phyloP scores from a whole-genome alignment of 2,113 vertebrate genomes.

The Solea solea region DNA sequence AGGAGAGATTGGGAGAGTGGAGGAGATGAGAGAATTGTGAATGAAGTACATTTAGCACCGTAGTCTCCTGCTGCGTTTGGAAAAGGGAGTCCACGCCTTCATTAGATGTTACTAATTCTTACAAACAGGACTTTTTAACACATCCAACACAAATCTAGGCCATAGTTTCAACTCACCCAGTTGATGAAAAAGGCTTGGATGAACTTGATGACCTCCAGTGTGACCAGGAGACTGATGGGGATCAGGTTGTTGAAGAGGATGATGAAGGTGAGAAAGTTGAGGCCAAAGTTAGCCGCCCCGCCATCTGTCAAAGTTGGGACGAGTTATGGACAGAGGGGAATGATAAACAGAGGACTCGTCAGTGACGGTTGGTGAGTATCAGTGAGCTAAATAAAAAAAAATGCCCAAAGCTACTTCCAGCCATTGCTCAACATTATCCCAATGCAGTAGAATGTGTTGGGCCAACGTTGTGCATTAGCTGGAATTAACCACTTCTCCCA shows the following conservation, averaged over 20 bases:
- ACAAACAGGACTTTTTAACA: too few species aligned
- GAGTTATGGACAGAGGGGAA: constrained; percentile 68
- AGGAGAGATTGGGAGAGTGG: too few species aligned
- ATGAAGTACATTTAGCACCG: too few species aligned
- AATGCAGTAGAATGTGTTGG: constrained; percentile 54
- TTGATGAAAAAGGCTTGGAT: constrained; percentile 99
- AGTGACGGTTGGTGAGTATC: constrained; percentile 30
- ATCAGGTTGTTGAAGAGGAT: constrained; percentile 99
- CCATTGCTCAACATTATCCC: constrained; percentile 74
- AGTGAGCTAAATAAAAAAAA: constrained; percentile 56
- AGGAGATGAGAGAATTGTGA: too few species aligned
- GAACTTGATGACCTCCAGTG: constrained; percentile 98
- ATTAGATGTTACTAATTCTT: too few species aligned
- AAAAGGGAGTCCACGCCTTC: too few species aligned
- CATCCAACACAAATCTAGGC: too few species aligned
- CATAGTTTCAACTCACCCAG: constrained; percentile 86
- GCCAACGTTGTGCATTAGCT: constrained; percentile 74
- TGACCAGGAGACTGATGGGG: constrained; percentile 98
- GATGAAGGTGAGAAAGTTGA: constrained; percentile 99
- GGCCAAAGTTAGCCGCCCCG: constrained; percentile 94
- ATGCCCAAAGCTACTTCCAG: constrained; percentile 73
- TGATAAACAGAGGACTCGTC: constrained; percentile 63
- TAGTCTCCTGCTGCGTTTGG: too few species aligned
- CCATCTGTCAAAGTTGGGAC: constrained; percentile 85
- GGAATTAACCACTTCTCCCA: constrained; percentile 73